phyloP scores from a whole-genome alignment of 2,797 vertebrate genomes.

The Sebastes iracundus region DNA sequence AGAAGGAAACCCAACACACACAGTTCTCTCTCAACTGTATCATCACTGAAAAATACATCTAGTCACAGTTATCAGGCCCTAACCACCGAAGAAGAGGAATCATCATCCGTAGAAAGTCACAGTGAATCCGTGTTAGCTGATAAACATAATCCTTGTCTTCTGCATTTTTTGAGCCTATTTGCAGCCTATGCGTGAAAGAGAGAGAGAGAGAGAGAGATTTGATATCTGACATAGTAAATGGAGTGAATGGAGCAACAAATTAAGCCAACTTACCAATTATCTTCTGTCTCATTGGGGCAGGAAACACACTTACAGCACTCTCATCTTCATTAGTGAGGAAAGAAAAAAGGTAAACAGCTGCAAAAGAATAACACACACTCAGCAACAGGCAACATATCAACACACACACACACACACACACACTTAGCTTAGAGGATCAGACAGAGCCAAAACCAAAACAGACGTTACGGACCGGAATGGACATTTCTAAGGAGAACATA shows the following conservation, averaged over 20 bases:
- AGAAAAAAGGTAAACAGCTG: background rate
- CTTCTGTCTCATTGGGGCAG: background rate
- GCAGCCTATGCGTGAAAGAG: background rate
- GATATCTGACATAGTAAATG: background rate
- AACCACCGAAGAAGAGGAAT: background rate
- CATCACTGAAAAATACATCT: background rate
- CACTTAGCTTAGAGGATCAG: too few species aligned
- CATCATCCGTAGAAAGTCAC: background rate
- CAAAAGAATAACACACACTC: background rate
- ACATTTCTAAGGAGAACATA: too few species aligned
- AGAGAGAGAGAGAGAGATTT: background rate
- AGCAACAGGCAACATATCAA: background rate
- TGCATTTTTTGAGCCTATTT: background rate
- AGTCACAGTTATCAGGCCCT: background rate
- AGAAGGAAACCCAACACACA: background rate
- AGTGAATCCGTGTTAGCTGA: background rate
- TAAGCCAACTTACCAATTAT: background rate
- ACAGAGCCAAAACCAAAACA: too few species aligned
- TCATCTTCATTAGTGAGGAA: background rate
- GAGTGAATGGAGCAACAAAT: background rate
- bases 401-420: background rate
- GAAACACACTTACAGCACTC: background rate
- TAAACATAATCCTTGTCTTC: background rate
- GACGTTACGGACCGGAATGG: too few species aligned
- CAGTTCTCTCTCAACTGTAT: background rate